Evolutionary conservation across 2,113 vertebrate species (phyloP).

Genomic region (Ptilorrhoa leucosticta): DNA sequence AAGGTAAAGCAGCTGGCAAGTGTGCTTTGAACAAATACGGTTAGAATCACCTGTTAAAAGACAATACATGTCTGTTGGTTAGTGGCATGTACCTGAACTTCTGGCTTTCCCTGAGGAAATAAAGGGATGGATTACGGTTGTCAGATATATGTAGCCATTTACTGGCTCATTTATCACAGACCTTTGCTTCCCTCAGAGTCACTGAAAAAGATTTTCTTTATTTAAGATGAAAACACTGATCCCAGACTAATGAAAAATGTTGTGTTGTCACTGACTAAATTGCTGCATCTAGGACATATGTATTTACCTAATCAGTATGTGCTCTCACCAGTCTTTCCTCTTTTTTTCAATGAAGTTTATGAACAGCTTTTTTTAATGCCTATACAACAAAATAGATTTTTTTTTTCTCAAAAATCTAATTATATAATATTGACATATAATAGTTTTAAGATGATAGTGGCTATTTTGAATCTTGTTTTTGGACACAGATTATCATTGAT

Average conservation of each 20-base stretch:
- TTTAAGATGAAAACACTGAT: neutral
- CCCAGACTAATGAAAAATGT: neutral
- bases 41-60: neutral
- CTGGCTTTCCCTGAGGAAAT: neutral
- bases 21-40: neutral
- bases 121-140: neutral
- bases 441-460: neutral
- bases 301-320: neutral
- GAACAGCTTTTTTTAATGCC: neutral
- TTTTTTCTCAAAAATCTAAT: neutral
- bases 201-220: neutral
- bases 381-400: neutral
- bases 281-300: rapidly evolving
- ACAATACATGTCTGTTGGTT: neutral
- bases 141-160: neutral
- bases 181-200: neutral
- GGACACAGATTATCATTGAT: neutral
- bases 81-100: neutral
- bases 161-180: neutral
- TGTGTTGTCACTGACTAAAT: neutral
- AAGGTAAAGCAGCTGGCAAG: neutral
- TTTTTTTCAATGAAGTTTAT: neutral
- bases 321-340: neutral
- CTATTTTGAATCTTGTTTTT: neutral
- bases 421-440: neutral